A percentile compares a stretch with the other conserved stretches of the same genome.
Evolutionary conservation across 2,113 vertebrate genomes (phyloP).

Genomic region (Butastur rufipennis): DNA sequence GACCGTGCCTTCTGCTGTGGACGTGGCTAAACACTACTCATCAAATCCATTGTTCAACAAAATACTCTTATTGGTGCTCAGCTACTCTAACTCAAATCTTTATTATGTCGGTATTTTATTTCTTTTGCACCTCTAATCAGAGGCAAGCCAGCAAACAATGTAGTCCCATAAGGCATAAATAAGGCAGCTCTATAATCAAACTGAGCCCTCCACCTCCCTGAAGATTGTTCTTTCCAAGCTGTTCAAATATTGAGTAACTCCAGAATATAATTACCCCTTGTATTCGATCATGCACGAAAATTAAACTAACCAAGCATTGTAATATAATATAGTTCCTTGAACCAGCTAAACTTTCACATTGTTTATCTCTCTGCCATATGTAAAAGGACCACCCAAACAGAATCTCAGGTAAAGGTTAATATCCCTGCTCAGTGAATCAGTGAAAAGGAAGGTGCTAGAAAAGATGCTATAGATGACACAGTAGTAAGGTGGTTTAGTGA

Average conservation of each 20-base stretch:
- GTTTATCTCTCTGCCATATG: constrained; percentile 21
- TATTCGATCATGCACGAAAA: neutral
- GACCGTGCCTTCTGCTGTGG: neutral
- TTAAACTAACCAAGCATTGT: constrained; percentile 26
- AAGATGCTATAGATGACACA: neutral
- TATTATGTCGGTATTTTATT: neutral
- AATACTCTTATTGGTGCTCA: neutral
- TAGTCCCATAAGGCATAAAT: neutral
- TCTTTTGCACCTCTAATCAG: neutral
- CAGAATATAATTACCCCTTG: constrained; percentile 3
- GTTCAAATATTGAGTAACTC: constrained; percentile 28
- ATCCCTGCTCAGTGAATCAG: neutral
- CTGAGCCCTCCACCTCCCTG: neutral
- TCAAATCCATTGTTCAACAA: neutral
- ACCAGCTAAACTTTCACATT: constrained; percentile 1
- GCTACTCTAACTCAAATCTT: neutral
- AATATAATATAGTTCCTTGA: constrained; percentile 14
- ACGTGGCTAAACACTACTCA: neutral
- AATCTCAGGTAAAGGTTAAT: neutral
- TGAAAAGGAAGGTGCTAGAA: neutral
- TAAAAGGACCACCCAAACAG: constrained; percentile 30
- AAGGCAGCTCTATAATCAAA: neutral
- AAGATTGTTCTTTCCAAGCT: constrained; percentile 9
- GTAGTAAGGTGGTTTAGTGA: neutral
- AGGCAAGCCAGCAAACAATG: neutral